Percentiles rank a stretch among this genome's conserved stretches.
phyloP scores from a whole-genome alignment of 2,113 vertebrate species.

The Pseudopodoces humilis region DNA sequence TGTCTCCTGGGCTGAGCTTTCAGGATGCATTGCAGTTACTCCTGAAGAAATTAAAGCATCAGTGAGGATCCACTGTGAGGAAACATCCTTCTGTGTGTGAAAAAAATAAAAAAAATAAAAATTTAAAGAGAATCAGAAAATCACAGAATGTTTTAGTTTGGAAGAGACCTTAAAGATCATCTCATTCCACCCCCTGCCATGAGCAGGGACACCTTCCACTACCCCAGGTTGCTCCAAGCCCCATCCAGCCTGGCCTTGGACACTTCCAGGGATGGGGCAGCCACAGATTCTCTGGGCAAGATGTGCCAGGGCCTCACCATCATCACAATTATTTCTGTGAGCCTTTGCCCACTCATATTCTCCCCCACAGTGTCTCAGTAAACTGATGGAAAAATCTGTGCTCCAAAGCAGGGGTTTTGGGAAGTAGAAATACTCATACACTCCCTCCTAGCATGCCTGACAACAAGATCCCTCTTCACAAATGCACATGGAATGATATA shows the following conservation, averaged over 20 bases:
- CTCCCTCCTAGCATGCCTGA: background rate
- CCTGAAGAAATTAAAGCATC: background rate
- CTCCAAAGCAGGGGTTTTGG: background rate
- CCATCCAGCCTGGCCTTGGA: fast-evolving
- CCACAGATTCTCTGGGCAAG: background rate
- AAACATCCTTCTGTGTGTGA: background rate
- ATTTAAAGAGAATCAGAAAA: background rate
- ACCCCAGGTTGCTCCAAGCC: background rate
- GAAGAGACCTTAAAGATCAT: background rate
- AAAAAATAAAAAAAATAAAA: background rate
- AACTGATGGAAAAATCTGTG: background rate
- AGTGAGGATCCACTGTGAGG: background rate
- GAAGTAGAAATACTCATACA: background rate
- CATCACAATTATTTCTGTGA: background rate
- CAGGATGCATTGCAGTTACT: background rate
- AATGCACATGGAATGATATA: background rate
- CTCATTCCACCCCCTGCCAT: background rate
- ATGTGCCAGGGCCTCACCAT: background rate
- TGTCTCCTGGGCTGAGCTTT: background rate
- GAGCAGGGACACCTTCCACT: background rate
- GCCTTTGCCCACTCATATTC: fast-evolving
- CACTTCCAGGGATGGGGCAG: background rate
- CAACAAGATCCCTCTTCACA: background rate
- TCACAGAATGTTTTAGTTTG: background rate
- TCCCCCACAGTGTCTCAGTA: background rate